Conservation (phyloP, 1,140 invertebrate species). For the Thaumetopoea pityocampa region DNA sequence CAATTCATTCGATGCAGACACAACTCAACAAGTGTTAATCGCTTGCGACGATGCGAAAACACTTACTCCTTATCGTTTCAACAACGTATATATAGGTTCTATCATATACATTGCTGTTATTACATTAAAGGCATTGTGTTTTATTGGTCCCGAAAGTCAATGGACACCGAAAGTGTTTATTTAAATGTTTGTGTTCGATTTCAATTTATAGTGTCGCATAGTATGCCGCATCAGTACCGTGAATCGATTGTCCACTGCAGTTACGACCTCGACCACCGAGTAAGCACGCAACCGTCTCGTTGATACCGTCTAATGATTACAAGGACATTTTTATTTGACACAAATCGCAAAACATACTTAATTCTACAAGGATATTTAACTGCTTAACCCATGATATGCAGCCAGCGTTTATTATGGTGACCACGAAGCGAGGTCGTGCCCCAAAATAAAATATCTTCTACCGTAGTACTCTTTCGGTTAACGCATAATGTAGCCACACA, state of each 20-base stretch:
- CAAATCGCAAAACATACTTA: too few species aligned
- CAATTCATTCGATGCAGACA: slow-evolving; percentile 32
- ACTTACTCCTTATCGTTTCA: too few species aligned
- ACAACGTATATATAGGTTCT: slow-evolving; percentile 4
- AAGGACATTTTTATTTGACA: slow-evolving; percentile 31
- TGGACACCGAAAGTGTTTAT: slow-evolving; percentile 18
- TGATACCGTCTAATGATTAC: slow-evolving; percentile 38
- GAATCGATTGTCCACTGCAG: slow-evolving; percentile 66
- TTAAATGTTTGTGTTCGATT: slow-evolving; percentile 30
- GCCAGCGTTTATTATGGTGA: too few species aligned
- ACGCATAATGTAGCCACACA: too few species aligned
- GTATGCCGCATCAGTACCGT: slow-evolving; percentile 54
- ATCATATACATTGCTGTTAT: slow-evolving; percentile 13
- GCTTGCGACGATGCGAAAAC: slow-evolving; percentile 15
- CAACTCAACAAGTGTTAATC: slow-evolving; percentile 22
- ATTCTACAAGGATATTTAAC: too few species aligned
- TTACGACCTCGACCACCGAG: slow-evolving; percentile 54
- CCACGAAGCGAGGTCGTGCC: too few species aligned
- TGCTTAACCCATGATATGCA: too few species aligned
- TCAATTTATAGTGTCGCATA: slow-evolving; percentile 54
- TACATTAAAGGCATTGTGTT: background rate
- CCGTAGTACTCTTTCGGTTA: too few species aligned
- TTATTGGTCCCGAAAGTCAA: slow-evolving; percentile 11
- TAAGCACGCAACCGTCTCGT: slow-evolving; percentile 50
- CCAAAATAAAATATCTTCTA: too few species aligned